Evolutionary conservation across 2,888 invertebrate genomes (phyloP), one percentile per base, ranked within the genome.

Genomic region (Amphipoea oculea): DNA sequence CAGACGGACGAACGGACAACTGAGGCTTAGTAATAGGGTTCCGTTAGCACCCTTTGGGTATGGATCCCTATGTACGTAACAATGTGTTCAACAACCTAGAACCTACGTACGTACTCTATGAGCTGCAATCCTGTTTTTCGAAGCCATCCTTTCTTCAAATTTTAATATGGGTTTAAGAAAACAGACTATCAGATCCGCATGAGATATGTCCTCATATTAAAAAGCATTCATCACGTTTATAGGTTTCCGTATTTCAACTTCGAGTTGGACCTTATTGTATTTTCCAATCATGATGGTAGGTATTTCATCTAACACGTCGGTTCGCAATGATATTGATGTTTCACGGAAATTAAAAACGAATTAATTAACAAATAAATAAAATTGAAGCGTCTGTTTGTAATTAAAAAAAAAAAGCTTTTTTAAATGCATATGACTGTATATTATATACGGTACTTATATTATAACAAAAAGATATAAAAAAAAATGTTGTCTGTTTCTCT

Each of bases 201-300:
- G 85, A 87, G 42, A 71, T 62, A 85, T 78, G 81, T 67, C 42
- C 82, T 71, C 70, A 89, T 90, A 91, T 91, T 92, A 91, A 89
- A 90, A 86, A 72, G 60, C 84, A 86, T 92, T 82, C 79, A 91
- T 92, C 92, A 92, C 79, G 81, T 86, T 87, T 89, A 89, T 88
- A 51, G 86, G 83, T 82, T 79, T 77, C 78, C 81, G 79, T 86
- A 81, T 79, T 81, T 83, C 77, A 76, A 77, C n/a, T 42, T 29
- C 14, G 40, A 78, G 29, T 40, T 23, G n/a, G 42, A n/a, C 36
- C 42, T 71, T 79, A 48, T 73, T 70, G 74, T 78, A 70, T 82
- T 73, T 73, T 66, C 42, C 67, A 78, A 78, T 74, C 74, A 75
- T 60, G 76, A 29, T 45, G 65, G 71, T 54, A 81, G 65, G 71